Evolutionary conservation across 2,888 invertebrate genomes (phyloP), one percentile per base, ranked within the genome.

Genomic region (Terebella lapidaria): DNA sequence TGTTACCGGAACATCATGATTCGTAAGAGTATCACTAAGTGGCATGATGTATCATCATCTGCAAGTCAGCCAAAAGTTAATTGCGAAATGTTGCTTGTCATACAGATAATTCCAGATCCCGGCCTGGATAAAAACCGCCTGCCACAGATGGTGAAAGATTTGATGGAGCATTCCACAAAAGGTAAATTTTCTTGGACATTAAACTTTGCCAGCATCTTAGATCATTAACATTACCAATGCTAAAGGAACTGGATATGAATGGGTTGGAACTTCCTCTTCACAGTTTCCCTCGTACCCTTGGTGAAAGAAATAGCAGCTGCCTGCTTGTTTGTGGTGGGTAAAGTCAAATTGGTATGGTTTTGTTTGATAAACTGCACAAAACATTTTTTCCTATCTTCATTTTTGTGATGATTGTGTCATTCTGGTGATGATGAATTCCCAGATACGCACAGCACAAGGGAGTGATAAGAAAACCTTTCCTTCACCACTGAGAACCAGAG

Each of bases 271-370:
- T 35, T 15, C 10, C 10, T 35, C 10, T n/a, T 66, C 61, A 20
- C 63, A 70, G 71, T 66, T 22, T 59, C 65, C 22, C 60, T 59
- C 25, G 64, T 58, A n/a, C 63, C 58, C 18, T 49, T 69, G 45
- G 66, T 68, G 5, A 57, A 57, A 25, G 61, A 64, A 10, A 60
- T 68, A n/a, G 67, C 68, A 4, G 68, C 71, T 59, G 69, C 65
- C 5, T 67, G 67, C 62, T 56, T 69, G 2, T 60, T 67, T 46
- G 61, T 71, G 53, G 64, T n/a, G n/a, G n/a, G n/a, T 72, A 58
- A 35, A 35, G 10, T 35, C n/a, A 35, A 10, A 10, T 35, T 35
- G 10, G n/a, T 35, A 35, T 35, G n/a, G 10, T n/a, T n/a, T n/a
- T n/a, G n/a, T n/a, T n/a, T n/a, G n/a, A n/a, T n/a, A n/a, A n/a